Evolutionary conservation across 2,888 invertebrate species (phyloP), one percentile per base, ranked within the genome.

Genomic region (Iselma pallidipennis): DNA sequence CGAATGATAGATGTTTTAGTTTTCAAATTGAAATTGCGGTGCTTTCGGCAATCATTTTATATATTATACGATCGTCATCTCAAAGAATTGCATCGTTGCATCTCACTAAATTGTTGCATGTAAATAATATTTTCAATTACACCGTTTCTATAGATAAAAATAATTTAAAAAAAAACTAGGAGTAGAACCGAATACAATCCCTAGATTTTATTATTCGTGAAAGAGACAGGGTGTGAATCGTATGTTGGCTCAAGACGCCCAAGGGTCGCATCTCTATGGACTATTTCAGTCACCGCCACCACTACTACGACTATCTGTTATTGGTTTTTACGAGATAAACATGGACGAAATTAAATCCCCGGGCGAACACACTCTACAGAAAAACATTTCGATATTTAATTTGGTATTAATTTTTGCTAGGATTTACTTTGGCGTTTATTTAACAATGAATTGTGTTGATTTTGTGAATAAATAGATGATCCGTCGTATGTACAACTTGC

Each of bases 301-400:
- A 55, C 59, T 60, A 70, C 53, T 51, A 51, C 59, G 49, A 70
- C 68, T 67, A 66, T 74, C 73, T 75, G 80, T 80, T 81, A 81
- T 81, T 81, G 81, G 79, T 81, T 81, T 81, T 81, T 81, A 81
- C 80, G 80, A 78, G 80, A 78, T 78, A 80, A 81, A 81, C 81
- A 81, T 80, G 80, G 77, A 71, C 79, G 77, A 80, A 80, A 81
- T 80, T 81, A 80, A 80, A 80, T 80, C 80, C 81, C 74, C 72
- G 69, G 78, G 80, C 80, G 77, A 71, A 75, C 76, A 78, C 77
- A 76, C 78, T 75, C 76, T 67, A 65, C 76, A 78, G 78, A 79
- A 81, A 80, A 80, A 80, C 80, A 80, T 81, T 80, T 81, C 81
- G 78, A 78, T 80, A 79, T 81, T 80, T 80, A 81, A 80, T 80